A percentile compares a stretch with the other conserved stretches of the same genome.
These are phyloP conservation scores for Lycia hirtaria DNA, from an alignment of 2,888 invertebrate genomes.

Conservation along the genomic window DNA sequence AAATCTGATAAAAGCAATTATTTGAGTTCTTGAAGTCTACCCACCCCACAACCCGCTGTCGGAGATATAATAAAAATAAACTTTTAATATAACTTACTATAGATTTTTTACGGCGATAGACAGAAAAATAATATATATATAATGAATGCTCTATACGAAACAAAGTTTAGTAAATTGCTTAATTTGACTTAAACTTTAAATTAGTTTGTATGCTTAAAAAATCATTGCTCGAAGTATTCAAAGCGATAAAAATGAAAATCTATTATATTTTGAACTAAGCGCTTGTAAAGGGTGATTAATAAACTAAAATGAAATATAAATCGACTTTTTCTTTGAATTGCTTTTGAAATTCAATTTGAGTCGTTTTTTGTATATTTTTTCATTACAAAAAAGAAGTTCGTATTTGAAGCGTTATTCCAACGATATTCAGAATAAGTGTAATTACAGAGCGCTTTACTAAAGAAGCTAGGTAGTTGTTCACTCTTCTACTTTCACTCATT, in stretches of 20 bases:
- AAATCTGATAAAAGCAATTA: too few relatives aligned
- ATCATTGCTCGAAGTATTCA: too few relatives aligned
- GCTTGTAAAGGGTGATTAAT: too few relatives aligned
- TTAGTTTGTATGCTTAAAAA: not conserved
- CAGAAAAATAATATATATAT: not conserved
- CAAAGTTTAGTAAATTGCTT: too few relatives aligned
- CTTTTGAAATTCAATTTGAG: not conserved
- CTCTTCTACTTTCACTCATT: conserved; percentile 20
- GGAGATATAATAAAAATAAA: conserved; percentile 37
- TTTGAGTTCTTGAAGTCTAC: conserved; percentile 9
- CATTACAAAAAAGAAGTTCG: not conserved
- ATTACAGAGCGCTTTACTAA: conserved; percentile 2
- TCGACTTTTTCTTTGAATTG: not conserved
- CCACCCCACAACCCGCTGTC: not conserved
- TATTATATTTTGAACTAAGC: not conserved
- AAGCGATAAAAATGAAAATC: not conserved
- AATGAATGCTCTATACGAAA: too few relatives aligned
- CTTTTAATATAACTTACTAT: conserved; percentile 36
- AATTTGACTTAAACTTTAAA: too few relatives aligned
- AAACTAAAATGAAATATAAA: not conserved
- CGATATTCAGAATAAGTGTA: conserved; percentile 1
- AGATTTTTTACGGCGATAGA: conserved; percentile 14
- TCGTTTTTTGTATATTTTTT: not conserved
- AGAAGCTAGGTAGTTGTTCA: conserved; percentile 14
- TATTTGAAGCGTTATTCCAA: not conserved